Conservation (phyloP, 2,113 vertebrate genomes). For the Proteles cristata region DNA sequence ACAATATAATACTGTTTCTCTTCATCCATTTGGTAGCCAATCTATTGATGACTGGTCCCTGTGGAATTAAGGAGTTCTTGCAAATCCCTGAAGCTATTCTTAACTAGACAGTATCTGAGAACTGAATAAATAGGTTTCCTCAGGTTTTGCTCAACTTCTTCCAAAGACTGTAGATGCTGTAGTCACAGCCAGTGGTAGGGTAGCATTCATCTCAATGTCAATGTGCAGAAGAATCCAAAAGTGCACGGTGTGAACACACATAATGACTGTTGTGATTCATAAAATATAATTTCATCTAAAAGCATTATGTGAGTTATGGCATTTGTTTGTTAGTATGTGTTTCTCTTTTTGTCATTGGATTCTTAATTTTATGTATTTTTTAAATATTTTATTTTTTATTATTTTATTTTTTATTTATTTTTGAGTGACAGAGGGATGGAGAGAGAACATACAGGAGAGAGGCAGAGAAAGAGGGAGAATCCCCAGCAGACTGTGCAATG, state of each 20-base stretch:
- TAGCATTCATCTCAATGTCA: not conserved
- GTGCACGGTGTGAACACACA: not conserved
- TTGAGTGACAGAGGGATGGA: too few relatives aligned
- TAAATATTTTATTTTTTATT: not conserved
- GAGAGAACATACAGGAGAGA: too few relatives aligned
- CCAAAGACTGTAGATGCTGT: not conserved
- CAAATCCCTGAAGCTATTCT: not conserved
- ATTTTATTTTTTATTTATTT: too few relatives aligned
- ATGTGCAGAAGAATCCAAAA: not conserved
- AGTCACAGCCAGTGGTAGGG: not conserved
- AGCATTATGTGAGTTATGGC: not conserved
- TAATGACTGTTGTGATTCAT: not conserved
- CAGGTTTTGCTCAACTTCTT: not conserved
- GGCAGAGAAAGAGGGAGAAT: too few relatives aligned
- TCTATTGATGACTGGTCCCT: not conserved
- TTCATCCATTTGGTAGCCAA: not conserved
- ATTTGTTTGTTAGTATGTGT: not conserved
- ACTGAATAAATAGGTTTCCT: not conserved
- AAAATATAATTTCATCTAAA: not conserved
- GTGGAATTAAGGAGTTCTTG: not conserved
- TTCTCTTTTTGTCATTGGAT: not conserved
- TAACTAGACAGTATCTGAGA: not conserved
- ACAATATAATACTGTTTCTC: not conserved
- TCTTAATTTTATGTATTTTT: not conserved
- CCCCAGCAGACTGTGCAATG: too few relatives aligned